These are phyloP conservation scores for Xenopus petersii DNA, from an alignment of 2,797 vertebrate genomes.

Conservation along the genomic window DNA sequence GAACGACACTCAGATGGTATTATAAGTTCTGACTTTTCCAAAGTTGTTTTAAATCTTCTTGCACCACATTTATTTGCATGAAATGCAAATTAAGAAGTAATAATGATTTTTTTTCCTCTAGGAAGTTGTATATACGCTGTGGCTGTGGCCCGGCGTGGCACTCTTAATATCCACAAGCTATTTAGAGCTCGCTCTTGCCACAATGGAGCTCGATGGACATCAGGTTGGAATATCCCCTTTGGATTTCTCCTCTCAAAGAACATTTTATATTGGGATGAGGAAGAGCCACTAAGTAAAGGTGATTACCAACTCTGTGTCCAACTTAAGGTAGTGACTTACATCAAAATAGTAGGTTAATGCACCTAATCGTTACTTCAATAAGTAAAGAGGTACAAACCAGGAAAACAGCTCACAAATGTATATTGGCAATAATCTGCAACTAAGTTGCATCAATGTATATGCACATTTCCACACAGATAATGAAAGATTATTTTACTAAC, in stretches of 20 bases:
- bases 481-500: too few relatives aligned
- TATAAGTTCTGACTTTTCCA: too few relatives aligned
- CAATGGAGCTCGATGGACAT: slow-evolving; percentile 80
- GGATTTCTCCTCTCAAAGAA: slow-evolving; percentile 83
- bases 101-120: slow-evolving; percentile 20
- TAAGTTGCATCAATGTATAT: too few relatives aligned
- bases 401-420: too few relatives aligned
- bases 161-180: slow-evolving; percentile 71
- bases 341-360: too few relatives aligned
- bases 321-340: too few relatives aligned
- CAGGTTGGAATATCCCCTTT: slow-evolving; percentile 86
- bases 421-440: too few relatives aligned
- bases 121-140: slow-evolving; percentile 83
- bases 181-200: slow-evolving; percentile 79
- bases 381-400: too few relatives aligned
- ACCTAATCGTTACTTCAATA: too few relatives aligned
- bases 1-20: slow-evolving; percentile 81
- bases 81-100: neutral
- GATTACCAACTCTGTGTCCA: neutral
- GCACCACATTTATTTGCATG: too few relatives aligned
- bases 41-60: too few relatives aligned
- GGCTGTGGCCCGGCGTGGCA: slow-evolving; percentile 73
- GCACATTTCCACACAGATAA: too few relatives aligned
- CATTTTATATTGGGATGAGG: slow-evolving; percentile 78
- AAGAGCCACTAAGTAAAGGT: slow-evolving; percentile 80